phyloP scores from a whole-genome alignment of 2,797 vertebrate species.

The Macropus fuliginosus region DNA sequence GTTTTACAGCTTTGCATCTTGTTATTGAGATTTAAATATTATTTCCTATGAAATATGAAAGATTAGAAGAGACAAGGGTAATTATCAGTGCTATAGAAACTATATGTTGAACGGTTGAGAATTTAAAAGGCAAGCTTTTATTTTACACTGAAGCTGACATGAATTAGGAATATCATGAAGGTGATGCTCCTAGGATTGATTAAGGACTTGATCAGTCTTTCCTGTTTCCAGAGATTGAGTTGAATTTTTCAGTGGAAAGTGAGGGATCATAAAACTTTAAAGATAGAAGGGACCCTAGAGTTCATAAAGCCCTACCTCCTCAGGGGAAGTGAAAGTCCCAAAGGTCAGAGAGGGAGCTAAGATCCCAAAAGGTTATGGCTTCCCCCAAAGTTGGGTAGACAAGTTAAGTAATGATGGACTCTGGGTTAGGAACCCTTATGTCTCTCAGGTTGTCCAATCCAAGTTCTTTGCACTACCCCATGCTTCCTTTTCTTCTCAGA shows the following conservation, averaged over 20 bases:
- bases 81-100: constrained; percentile 24
- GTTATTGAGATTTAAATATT: constrained; percentile 53
- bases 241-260: background rate
- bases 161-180: constrained; percentile 47
- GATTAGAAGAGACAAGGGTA: constrained; percentile 22
- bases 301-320: background rate
- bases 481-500: constrained; percentile 43
- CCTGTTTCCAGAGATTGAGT: background rate
- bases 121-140: constrained; percentile 19
- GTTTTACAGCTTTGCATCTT: constrained; percentile 39
- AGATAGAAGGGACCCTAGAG: background rate
- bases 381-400: background rate
- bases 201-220: background rate
- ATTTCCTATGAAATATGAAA: constrained; percentile 34
- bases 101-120: constrained; percentile 13
- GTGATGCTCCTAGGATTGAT: background rate
- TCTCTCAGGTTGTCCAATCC: background rate
- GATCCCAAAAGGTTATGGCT: background rate
- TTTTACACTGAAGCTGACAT: constrained; percentile 52
- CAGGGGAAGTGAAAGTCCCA: background rate
- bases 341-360: background rate
- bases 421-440: background rate
- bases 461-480: background rate
- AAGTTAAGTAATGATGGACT: background rate
- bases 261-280: background rate